Evolutionary conservation across 2,888 invertebrate species (phyloP).

Genomic region (Xylocampa areola): DNA sequence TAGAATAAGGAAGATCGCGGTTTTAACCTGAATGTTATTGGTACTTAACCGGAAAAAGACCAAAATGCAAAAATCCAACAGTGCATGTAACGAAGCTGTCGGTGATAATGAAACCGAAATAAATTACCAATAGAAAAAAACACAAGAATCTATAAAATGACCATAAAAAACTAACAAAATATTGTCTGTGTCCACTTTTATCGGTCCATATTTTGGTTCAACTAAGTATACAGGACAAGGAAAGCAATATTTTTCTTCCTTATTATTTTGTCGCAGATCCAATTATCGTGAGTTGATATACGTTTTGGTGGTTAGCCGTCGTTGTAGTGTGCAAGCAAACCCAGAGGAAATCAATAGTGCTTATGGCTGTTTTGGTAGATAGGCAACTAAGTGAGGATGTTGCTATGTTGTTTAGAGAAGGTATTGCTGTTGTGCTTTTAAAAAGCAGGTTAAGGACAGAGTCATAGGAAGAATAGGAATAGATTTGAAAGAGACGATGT

Average conservation of each 20-base stretch:
- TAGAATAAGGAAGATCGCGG: no score
- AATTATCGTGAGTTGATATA: constrained; percentile 59
- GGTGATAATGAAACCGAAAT: no score
- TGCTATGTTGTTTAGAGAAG: background rate
- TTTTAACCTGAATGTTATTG: no score
- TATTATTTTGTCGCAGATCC: constrained; percentile 55
- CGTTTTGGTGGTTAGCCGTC: constrained; percentile 22
- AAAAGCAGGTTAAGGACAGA: background rate
- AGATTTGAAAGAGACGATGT: no score
- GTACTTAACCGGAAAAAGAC: no score
- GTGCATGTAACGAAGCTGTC: no score
- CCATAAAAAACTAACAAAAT: constrained; percentile 34
- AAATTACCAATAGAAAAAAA: no score
- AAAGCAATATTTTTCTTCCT: constrained; percentile 34
- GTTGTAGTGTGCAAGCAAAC: constrained; percentile 36
- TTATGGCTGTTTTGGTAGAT: constrained; percentile 15
- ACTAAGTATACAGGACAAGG: constrained; percentile 4
- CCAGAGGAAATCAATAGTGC: constrained; percentile 27
- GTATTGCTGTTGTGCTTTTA: constrained; percentile 1
- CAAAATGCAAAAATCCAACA: no score
- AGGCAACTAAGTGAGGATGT: constrained; percentile 2
- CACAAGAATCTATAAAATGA: no score
- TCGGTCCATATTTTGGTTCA: constrained; percentile 12
- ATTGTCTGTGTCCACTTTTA: constrained; percentile 35
- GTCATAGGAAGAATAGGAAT: no score